Evolutionary conservation across 2,797 vertebrate species (phyloP).

Genomic region (Eutrigla gurnardus): DNA sequence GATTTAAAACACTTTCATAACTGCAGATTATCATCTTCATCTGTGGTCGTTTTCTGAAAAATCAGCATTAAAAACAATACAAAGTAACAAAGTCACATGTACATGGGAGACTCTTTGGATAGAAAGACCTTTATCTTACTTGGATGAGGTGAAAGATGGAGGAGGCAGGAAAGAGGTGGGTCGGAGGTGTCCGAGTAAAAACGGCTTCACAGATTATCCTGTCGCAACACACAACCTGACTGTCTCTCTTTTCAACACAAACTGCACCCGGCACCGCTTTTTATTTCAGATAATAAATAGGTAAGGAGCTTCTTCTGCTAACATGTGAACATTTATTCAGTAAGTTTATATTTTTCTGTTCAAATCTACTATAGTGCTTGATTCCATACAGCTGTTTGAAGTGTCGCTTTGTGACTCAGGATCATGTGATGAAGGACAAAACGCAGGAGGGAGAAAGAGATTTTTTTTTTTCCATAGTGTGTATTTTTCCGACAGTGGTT

Average conservation of each 20-base stretch:
- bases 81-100: slow-evolving; percentile 72
- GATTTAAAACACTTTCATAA: slow-evolving; percentile 66
- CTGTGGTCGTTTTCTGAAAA: slow-evolving; percentile 72
- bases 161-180: slow-evolving; percentile 35
- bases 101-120: slow-evolving; percentile 60
- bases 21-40: slow-evolving; percentile 56
- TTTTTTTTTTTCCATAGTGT: neutral
- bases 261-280: slow-evolving; percentile 21
- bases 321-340: slow-evolving; percentile 41
- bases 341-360: neutral
- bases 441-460: neutral
- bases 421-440: neutral
- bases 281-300: slow-evolving; percentile 58
- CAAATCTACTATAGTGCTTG: neutral
- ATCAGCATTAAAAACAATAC: slow-evolving; percentile 72
- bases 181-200: slow-evolving; percentile 34
- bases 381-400: neutral
- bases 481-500: slow-evolving; percentile 30
- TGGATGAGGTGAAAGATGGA: neutral
- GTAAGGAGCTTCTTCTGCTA: slow-evolving; percentile 17
- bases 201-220: slow-evolving; percentile 50
- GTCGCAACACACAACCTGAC: slow-evolving; percentile 48
- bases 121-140: slow-evolving; percentile 64
- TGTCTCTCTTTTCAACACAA: slow-evolving; percentile 30
- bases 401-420: neutral